Evolutionary conservation across 2,888 invertebrate species (phyloP).

Genomic region (Cataglyphis rosenhaueri): DNA sequence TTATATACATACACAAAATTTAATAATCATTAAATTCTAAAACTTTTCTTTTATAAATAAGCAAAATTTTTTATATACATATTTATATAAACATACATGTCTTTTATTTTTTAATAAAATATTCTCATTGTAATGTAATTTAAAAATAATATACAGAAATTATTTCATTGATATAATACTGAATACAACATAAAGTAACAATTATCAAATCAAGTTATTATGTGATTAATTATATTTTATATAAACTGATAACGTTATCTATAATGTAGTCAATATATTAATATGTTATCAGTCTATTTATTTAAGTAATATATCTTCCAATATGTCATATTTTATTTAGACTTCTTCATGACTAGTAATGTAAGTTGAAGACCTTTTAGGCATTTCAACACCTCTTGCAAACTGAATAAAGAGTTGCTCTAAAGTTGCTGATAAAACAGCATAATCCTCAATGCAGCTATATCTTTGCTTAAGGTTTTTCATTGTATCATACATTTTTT

Average conservation of each 20-base stretch:
- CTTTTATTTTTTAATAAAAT: background rate
- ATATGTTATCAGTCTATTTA: background rate
- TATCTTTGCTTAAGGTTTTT: slow-evolving; percentile 77
- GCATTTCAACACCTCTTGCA: slow-evolving; percentile 76
- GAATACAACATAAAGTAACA: background rate
- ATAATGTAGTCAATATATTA: background rate
- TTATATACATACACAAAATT: background rate
- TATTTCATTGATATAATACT: background rate
- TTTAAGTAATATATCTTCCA: slow-evolving; percentile 27
- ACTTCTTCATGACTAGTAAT: slow-evolving; percentile 40
- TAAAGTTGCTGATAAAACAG: slow-evolving; percentile 82
- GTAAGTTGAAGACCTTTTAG: background rate
- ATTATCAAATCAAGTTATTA: background rate
- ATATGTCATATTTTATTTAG: slow-evolving; percentile 35
- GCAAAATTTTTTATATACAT: background rate
- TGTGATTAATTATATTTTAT: background rate
- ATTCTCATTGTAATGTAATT: background rate
- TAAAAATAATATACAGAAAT: background rate
- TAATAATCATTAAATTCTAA: background rate
- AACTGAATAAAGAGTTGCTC: slow-evolving; percentile 84
- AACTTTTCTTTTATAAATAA: background rate
- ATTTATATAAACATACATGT: background rate
- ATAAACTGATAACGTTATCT: background rate
- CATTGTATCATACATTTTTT: slow-evolving; percentile 81
- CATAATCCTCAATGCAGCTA: slow-evolving; percentile 82